Percentiles rank a stretch among this genome's conserved stretches.
Conservation (phyloP, 2,113 vertebrate species). For the Caracal caracal region DNA sequence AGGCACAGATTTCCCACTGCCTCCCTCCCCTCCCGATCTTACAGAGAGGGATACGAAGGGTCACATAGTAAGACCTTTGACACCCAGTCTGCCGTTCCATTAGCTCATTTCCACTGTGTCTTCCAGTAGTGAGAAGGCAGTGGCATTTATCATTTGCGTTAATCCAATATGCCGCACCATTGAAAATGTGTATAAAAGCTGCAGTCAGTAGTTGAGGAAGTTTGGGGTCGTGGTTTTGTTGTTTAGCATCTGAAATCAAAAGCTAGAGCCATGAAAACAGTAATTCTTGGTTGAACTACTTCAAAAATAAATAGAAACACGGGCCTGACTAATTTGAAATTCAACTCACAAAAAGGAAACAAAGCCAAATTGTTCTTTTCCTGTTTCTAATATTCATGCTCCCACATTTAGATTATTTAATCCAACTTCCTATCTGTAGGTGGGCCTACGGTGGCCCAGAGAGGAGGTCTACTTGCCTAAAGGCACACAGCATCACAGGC, state of each 20-base stretch:
- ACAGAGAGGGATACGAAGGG: background rate
- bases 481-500: background rate
- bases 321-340: constrained; percentile 60
- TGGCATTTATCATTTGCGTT: background rate
- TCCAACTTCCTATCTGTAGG: constrained; percentile 64
- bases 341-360: constrained; percentile 60
- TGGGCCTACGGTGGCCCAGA: constrained; percentile 47
- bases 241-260: constrained; percentile 67
- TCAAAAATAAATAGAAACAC: constrained; percentile 72
- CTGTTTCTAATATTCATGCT: constrained; percentile 74
- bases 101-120: background rate
- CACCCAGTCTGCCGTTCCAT: background rate
- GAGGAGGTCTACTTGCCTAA: background rate
- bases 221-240: constrained; percentile 41
- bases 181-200: background rate
- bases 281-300: constrained; percentile 44
- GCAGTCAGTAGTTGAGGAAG: background rate
- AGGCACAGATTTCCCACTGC: background rate
- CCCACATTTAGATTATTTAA: constrained; percentile 55
- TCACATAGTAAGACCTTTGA: background rate
- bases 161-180: background rate
- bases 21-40: background rate
- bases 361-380: constrained; percentile 74
- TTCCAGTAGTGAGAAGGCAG: background rate
- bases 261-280: constrained; percentile 51